These are phyloP conservation scores for Nebria salina DNA, from an alignment of 2,888 invertebrate species.

Conservation along the genomic window DNA sequence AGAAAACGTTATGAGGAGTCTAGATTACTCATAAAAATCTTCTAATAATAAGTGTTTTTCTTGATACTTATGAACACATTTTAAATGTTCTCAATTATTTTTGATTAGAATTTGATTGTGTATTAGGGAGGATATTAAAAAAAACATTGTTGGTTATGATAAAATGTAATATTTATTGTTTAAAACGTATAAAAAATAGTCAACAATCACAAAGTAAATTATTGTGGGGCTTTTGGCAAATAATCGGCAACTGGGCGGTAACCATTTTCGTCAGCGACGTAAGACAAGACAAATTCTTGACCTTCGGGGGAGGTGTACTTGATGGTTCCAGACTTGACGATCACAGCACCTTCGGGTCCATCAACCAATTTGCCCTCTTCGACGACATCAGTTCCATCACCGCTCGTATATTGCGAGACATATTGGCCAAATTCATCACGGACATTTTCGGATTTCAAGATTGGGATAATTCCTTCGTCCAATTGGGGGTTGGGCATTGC, in stretches of 20 bases:
- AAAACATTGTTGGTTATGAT: not conserved
- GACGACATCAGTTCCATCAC: conserved; percentile 26
- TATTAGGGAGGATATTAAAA: not conserved
- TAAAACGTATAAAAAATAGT: not conserved
- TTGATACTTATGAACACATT: too few species aligned
- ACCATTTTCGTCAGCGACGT: conserved; percentile 67
- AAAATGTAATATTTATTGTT: not conserved
- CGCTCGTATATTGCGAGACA: conserved; percentile 6
- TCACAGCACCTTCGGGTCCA: conserved; percentile 60
- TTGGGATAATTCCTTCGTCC: not conserved
- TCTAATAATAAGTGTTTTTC: too few species aligned
- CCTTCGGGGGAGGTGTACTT: conserved; percentile 65
- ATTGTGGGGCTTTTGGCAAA: conserved; percentile 20
- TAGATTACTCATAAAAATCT: too few species aligned
- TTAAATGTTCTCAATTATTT: too few species aligned
- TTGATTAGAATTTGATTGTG: too few species aligned
- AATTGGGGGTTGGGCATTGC: conserved; percentile 7
- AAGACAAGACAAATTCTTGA: conserved; percentile 60
- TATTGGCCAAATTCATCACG: conserved; percentile 29
- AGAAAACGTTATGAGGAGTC: too few species aligned
- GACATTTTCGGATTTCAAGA: conserved; percentile 18
- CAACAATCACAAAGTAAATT: conserved; percentile 5
- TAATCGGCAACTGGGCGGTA: conserved; percentile 56
- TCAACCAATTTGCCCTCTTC: conserved; percentile 21
- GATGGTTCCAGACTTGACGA: conserved; percentile 61